Evolutionary conservation across 1,140 invertebrate species (phyloP).

Genomic region (Halesus radiatus): DNA sequence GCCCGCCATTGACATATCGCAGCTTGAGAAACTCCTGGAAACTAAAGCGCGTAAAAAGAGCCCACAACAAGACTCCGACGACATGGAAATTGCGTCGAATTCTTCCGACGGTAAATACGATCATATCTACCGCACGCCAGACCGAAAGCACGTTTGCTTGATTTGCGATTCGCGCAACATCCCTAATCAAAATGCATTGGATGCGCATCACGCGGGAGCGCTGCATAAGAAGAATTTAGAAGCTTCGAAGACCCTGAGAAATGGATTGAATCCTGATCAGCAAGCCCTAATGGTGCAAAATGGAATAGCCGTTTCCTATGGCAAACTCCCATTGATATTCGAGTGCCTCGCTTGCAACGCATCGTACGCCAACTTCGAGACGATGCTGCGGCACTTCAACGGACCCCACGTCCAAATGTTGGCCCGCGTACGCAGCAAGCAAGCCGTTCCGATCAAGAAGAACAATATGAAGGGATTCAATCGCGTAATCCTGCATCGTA

Average conservation of each 20-base stretch:
- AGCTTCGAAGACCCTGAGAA: background rate
- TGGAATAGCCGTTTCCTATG: background rate
- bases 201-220: background rate
- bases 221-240: background rate
- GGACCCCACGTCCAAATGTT: background rate
- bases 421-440: background rate
- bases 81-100: background rate
- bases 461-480: conserved; percentile 5
- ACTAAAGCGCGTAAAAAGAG: background rate
- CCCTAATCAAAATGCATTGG: background rate
- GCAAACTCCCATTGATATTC: background rate
- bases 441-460: background rate
- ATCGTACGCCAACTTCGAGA: background rate
- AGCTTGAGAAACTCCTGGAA: conserved; percentile 34
- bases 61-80: background rate
- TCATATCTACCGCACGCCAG: background rate
- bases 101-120: background rate
- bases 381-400: background rate
- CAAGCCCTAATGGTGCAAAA: conserved; percentile 2
- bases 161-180: background rate
- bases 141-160: conserved; percentile 24
- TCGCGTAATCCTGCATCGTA: conserved; percentile 34
- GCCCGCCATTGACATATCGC: conserved; percentile 31
- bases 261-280: conserved; percentile 19
- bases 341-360: conserved; percentile 13